Percentiles rank a stretch among this genome's conserved stretches.
These are phyloP conservation scores for Diabrotica undecimpunctata DNA, from an alignment of 1,140 invertebrate species.

Conservation along the genomic window DNA sequence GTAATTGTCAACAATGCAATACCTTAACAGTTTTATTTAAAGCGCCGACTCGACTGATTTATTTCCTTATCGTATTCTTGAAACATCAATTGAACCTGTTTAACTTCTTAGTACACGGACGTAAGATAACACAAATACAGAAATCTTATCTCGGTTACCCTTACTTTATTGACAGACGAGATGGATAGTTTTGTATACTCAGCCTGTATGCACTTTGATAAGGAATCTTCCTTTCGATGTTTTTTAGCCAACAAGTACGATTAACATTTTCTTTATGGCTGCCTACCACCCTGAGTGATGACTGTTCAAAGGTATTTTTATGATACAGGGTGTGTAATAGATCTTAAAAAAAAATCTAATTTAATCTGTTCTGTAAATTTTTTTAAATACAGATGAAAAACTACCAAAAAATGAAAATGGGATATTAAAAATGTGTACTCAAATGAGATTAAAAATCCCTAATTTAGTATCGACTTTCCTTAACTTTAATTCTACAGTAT, in stretches of 20 bases:
- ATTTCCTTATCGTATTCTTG: no score
- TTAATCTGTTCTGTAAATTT: no score
- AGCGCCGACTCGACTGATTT: no score
- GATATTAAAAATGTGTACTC: no score
- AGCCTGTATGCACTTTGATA: constrained; percentile 2
- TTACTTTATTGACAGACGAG: background rate
- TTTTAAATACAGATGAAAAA: no score
- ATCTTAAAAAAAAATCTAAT: no score
- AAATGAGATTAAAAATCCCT: no score
- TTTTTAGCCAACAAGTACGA: background rate
- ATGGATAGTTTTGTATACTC: background rate
- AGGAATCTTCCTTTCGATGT: background rate
- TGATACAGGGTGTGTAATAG: background rate
- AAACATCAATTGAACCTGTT: background rate
- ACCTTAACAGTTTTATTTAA: no score
- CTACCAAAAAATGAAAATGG: no score
- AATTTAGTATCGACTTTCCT: no score
- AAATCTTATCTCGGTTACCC: background rate
- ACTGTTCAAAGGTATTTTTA: background rate
- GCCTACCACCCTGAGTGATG: constrained; percentile 1
- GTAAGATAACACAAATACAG: background rate
- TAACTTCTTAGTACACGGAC: background rate
- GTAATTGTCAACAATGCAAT: no score
- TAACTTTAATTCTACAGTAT: no score
- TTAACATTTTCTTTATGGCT: background rate